These are phyloP conservation scores for Morpho deidamia DNA, from an alignment of 2,888 invertebrate species.

Conservation along the genomic window DNA sequence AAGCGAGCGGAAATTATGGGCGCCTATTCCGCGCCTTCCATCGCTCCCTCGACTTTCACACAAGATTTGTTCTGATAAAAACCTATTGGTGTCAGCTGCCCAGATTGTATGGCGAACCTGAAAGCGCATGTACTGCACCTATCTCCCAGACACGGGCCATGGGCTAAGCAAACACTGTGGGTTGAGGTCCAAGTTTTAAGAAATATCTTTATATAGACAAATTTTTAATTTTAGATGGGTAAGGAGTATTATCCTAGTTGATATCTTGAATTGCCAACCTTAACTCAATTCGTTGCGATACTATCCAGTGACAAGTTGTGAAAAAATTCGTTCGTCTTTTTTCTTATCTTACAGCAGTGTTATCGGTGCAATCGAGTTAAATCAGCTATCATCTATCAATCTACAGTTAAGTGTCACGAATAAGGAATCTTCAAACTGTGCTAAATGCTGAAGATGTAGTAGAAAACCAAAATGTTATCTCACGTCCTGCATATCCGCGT, in stretches of 20 bases:
- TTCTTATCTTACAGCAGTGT: too few species aligned
- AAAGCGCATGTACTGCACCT: slow-evolving; percentile 75
- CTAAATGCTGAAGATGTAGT: too few species aligned
- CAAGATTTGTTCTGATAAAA: slow-evolving; percentile 71
- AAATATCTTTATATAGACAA: not conserved
- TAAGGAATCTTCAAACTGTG: too few species aligned
- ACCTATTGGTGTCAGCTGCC: slow-evolving; percentile 72
- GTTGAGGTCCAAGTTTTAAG: slow-evolving; percentile 32
- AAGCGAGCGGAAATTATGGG: slow-evolving; percentile 16
- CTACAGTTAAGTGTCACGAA: too few species aligned
- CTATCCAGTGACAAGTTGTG: too few species aligned
- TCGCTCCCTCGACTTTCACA: slow-evolving; percentile 62
- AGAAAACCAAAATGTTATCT: not conserved
- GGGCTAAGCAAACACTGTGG: slow-evolving; percentile 66
- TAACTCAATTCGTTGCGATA: too few species aligned
- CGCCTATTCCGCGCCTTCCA: slow-evolving; percentile 20
- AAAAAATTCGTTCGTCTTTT: too few species aligned
- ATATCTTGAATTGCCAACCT: too few species aligned
- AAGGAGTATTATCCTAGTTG: too few species aligned
- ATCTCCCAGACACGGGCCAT: slow-evolving; percentile 66
- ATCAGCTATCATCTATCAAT: too few species aligned
- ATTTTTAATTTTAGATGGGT: not conserved
- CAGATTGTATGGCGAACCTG: slow-evolving; percentile 66
- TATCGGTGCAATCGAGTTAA: too few species aligned
- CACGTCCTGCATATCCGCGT: not conserved